A percentile compares a stretch with the other conserved stretches of the same genome.
These are phyloP conservation scores for Phalloptychus januarius DNA, from an alignment of 2,797 vertebrate genomes.

Conservation along the genomic window DNA sequence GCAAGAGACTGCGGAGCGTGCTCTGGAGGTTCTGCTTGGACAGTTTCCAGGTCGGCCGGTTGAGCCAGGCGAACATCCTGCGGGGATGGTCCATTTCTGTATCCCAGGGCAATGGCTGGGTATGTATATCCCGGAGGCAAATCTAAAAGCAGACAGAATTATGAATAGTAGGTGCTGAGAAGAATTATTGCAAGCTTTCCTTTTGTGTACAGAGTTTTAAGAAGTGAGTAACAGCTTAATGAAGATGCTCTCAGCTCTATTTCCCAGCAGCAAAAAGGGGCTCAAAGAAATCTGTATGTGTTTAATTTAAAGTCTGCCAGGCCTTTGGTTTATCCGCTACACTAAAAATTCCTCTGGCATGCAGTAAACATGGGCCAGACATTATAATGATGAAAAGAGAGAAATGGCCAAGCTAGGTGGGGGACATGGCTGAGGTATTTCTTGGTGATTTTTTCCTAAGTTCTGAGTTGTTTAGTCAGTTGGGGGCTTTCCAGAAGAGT, in stretches of 20 bases:
- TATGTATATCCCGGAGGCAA: conserved; percentile 88
- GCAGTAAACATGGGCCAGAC: conserved; percentile 62
- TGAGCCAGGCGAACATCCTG: conserved; percentile 83
- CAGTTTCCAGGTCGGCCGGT: conserved; percentile 86
- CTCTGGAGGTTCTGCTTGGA: conserved; percentile 86
- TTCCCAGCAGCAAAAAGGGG: conserved; percentile 30
- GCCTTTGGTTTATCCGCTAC: conserved; percentile 62
- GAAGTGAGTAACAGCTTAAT: conserved; percentile 12
- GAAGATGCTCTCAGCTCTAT: conserved; percentile 42
- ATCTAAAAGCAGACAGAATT: conserved; percentile 74
- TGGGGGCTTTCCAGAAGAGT: conserved; percentile 46
- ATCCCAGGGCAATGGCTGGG: conserved; percentile 82
- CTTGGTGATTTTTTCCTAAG: conserved; percentile 72
- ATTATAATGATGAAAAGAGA: conserved; percentile 74
- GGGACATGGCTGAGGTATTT: conserved; percentile 65
- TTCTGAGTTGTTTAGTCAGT: conserved; percentile 67
- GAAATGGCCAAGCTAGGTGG: conserved; percentile 36
- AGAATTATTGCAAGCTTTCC: neutral
- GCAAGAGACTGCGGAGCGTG: conserved; percentile 85
- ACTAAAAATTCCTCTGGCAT: conserved; percentile 57
- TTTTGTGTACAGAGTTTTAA: neutral
- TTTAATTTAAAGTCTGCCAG: conserved; percentile 55
- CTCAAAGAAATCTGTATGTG: conserved; percentile 34
- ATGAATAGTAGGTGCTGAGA: neutral
- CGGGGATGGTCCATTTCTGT: conserved; percentile 82